Percentiles rank a stretch among this genome's conserved stretches.
These are phyloP conservation scores for Hephaestus fuliginosus DNA, from an alignment of 2,797 vertebrate genomes.

Conservation along the genomic window DNA sequence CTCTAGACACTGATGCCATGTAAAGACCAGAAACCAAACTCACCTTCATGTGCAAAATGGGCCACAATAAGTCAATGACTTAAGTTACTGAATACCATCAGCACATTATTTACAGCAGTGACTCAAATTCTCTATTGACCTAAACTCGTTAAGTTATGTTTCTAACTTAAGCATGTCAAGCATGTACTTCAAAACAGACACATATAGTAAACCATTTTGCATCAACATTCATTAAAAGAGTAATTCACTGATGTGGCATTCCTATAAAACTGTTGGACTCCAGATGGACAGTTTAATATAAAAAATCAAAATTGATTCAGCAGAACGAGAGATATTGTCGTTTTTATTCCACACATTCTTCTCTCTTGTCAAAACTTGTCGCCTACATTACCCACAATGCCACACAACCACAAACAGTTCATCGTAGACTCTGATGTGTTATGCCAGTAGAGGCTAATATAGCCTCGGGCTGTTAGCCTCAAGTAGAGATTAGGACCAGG, in stretches of 20 bases:
- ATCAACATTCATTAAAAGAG: neutral
- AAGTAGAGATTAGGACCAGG: neutral
- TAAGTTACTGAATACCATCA: slow-evolving; percentile 6
- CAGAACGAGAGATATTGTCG: neutral
- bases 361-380: neutral
- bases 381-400: neutral
- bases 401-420: neutral
- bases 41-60: slow-evolving; percentile 16
- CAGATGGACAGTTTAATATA: neutral
- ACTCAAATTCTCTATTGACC: slow-evolving; percentile 7
- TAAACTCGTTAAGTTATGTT: neutral
- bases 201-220: neutral
- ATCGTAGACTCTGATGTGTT: too few relatives aligned
- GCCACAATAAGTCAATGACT: slow-evolving; percentile 14
- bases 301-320: neutral
- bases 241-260: too few relatives aligned
- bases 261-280: neutral
- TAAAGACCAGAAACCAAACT: neutral
- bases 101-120: slow-evolving; percentile 1
- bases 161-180: neutral
- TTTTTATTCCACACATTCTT: neutral
- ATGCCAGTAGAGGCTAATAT: neutral
- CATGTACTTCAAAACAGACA: neutral
- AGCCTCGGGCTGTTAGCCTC: neutral
- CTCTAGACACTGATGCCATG: slow-evolving; percentile 25